A percentile compares a stretch with the other conserved stretches of the same genome.
Conservation (phyloP, 2,888 invertebrate species). For the Drosophila maculinotata region DNA sequence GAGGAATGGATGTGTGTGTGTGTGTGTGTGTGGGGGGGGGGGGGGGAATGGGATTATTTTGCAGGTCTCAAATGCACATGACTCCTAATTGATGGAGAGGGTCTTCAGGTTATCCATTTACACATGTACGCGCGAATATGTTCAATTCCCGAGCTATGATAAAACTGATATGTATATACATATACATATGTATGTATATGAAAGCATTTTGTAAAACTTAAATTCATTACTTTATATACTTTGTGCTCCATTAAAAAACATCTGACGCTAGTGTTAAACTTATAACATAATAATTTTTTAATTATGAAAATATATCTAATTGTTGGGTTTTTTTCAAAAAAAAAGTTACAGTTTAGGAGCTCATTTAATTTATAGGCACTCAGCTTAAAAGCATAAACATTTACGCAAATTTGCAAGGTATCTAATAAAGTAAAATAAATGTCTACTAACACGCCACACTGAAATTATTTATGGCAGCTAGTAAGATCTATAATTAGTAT, state of each 20-base stretch:
- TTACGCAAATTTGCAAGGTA: not conserved
- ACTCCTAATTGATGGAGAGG: slow-evolving; percentile 11
- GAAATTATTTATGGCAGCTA: slow-evolving; percentile 12
- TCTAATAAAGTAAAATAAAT: not conserved
- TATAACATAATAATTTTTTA: too few relatives aligned
- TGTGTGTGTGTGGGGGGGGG: too few relatives aligned
- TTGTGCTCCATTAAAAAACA: too few relatives aligned
- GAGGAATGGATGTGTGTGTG: too few relatives aligned
- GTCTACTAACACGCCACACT: not conserved
- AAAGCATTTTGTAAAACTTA: too few relatives aligned
- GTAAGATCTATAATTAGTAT: slow-evolving; percentile 14
- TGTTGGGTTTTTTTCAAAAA: too few relatives aligned
- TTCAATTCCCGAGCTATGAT: slow-evolving; percentile 3
- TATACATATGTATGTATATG: not conserved
- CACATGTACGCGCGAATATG: slow-evolving; percentile 27
- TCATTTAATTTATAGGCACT: too few relatives aligned
- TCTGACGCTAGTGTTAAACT: too few relatives aligned
- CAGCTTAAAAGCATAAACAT: not conserved
- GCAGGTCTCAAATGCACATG: slow-evolving; percentile 13
- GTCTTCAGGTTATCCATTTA: slow-evolving; percentile 38
- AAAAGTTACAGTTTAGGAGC: too few relatives aligned
- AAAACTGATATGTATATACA: not conserved
- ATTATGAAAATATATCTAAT: too few relatives aligned
- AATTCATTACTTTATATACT: too few relatives aligned
- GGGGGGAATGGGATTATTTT: not conserved